phyloP scores from a whole-genome alignment of 2,113 vertebrate species.

The Phoxinus phoxinus region DNA sequence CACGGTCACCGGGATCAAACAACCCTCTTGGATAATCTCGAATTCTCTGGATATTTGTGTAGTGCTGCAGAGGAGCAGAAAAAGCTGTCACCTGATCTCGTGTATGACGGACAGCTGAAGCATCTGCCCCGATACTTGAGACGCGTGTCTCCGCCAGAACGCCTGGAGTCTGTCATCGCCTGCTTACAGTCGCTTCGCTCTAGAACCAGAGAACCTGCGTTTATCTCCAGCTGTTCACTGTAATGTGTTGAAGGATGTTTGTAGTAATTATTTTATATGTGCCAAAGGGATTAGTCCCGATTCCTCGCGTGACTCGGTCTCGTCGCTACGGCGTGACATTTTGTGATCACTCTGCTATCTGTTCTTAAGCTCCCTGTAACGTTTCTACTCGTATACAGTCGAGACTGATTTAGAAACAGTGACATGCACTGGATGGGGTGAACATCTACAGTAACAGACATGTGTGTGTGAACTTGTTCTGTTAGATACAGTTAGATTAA shows the following conservation, averaged over 20 bases:
- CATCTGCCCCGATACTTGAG: constrained; percentile 62
- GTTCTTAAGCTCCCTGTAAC: neutral
- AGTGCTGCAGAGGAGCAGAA: constrained; percentile 39
- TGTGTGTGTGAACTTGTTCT: neutral
- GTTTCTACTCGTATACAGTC: neutral
- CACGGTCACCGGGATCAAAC: constrained; percentile 25
- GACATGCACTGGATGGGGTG: neutral
- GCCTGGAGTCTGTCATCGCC: constrained; percentile 41
- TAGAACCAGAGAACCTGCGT: neutral
- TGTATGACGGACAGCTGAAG: constrained; percentile 56
- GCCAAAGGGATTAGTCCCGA: neutral
- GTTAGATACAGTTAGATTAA: neutral
- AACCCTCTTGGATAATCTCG: constrained; percentile 15
- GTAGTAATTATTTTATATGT: constrained; percentile 27
- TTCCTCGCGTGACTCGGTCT: neutral
- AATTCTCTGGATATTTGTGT: constrained; percentile 40
- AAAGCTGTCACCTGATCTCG: constrained; percentile 58
- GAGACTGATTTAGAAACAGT: neutral
- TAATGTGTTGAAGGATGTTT: constrained; percentile 15
- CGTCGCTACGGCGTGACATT: neutral
- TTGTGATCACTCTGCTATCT: neutral
- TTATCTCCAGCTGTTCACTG: constrained; percentile 6
- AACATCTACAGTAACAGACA: neutral
- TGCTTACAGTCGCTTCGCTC: neutral
- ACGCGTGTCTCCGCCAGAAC: constrained; percentile 20